A percentile compares a stretch with the other conserved stretches of the same genome.
These are phyloP conservation scores for Caenorhabditis sinica DNA, from an alignment of 2,888 invertebrate genomes.

Conservation along the genomic window DNA sequence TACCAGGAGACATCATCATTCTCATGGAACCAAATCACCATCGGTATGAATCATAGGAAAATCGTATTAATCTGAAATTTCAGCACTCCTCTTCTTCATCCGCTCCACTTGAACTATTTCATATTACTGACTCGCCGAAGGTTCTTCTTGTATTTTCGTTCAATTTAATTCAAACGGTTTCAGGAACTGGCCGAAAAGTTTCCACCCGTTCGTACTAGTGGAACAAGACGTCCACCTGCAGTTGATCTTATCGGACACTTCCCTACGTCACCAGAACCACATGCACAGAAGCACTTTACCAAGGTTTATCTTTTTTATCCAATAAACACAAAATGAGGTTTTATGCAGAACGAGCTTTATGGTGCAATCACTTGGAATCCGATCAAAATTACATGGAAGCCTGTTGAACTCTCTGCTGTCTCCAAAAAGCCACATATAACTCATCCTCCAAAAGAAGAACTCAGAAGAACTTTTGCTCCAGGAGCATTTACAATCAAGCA, in stretches of 20 bases:
- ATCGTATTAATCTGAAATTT: neutral
- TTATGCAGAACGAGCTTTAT: slow-evolving; percentile 1
- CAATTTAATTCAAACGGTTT: neutral
- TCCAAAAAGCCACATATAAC: neutral
- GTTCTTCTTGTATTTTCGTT: neutral
- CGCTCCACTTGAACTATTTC: neutral
- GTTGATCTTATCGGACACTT: neutral
- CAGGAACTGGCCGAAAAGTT: neutral
- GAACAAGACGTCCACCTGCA: neutral
- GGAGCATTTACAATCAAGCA: slow-evolving; percentile 14
- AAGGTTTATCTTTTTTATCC: too few species aligned
- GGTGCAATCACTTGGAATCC: neutral
- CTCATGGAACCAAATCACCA: too few species aligned
- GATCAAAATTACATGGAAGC: neutral
- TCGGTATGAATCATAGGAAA: too few species aligned
- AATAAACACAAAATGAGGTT: too few species aligned
- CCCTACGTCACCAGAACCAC: too few species aligned
- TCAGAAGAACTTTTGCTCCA: neutral
- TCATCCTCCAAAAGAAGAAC: neutral
- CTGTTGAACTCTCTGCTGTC: neutral
- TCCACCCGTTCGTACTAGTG: neutral
- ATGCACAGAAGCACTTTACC: too few species aligned
- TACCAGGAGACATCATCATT: too few species aligned
- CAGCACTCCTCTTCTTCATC: slow-evolving; percentile 2
- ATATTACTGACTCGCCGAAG: slow-evolving; percentile 12